phyloP scores from a whole-genome alignment of 2,113 vertebrate species.

The Ramphastos sulfuratus region DNA sequence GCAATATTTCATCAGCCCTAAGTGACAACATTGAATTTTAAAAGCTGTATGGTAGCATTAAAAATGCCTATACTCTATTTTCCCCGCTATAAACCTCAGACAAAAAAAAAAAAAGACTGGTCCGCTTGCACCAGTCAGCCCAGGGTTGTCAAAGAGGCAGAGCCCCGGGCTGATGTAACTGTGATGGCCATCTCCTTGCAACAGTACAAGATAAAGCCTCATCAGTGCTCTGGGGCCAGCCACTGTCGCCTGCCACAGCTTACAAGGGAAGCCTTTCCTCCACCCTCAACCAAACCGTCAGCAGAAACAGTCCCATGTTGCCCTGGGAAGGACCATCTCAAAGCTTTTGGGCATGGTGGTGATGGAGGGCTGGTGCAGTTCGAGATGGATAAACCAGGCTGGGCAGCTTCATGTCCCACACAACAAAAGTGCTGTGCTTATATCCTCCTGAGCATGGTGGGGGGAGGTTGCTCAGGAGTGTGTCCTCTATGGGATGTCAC shows the following conservation, averaged over 20 bases:
- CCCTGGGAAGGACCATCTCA: neutral
- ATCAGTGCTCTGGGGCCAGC: neutral
- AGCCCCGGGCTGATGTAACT: rapidly evolving
- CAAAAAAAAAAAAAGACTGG: no score
- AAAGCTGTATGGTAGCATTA: neutral
- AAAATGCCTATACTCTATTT: no score
- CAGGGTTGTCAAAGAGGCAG: neutral
- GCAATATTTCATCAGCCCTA: neutral
- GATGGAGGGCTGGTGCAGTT: neutral
- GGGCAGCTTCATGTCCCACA: rapidly evolving
- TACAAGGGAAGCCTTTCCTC: neutral
- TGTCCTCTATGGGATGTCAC: no score
- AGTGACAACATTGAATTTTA: neutral
- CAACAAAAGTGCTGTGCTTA: rapidly evolving
- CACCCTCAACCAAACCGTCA: neutral
- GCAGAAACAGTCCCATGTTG: neutral
- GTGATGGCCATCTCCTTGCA: rapidly evolving
- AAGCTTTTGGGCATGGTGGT: neutral
- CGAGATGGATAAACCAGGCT: neutral
- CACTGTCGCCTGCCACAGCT: neutral
- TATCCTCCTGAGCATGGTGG: neutral
- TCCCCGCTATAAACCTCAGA: neutral
- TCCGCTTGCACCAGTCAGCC: neutral
- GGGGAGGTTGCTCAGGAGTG: no score
- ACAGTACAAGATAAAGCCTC: neutral